Evolutionary conservation across 1,140 invertebrate genomes (phyloP), one percentile per base, ranked within the genome.

Genomic region (Tetramorium simillimum): DNA sequence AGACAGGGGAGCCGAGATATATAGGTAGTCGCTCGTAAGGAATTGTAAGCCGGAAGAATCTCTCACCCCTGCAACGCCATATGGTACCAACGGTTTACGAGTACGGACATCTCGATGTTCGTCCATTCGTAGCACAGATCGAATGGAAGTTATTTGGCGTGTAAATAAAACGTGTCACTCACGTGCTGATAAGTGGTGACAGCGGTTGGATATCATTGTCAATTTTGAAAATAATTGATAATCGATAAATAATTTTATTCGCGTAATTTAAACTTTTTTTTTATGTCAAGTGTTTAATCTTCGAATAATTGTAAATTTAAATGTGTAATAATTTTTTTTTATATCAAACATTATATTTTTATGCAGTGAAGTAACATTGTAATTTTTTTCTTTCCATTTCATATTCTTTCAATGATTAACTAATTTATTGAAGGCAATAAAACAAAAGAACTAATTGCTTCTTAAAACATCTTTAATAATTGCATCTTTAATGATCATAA

Each of bases 21-120:
- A 60, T 53, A 84, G 24, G 12, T 9, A 60, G 24, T 9, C 14
- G 69, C 28, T 75, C 53, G 53, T 73, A 84, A 51, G 67, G 21
- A 75, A 73, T 81, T 65, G 78, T 56, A 70, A 56, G 49, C 62
- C 67, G 67, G 28, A 84, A 62, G 53, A 84, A 73, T 73, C 40
- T 84, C 24, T 73, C 67, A 16, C 18, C 10, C 49, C 18, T 37
- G n/a, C 40, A 37, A 62, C 40, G 40, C 69, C 80, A 84, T 84
- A 84, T 84, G 69, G 80, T 62, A 51, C 53, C 24, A 60, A 84
- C 18, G 67, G 24, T 82, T 82, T 58, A 73, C 37, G 40, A 43
- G 69, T 21, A 18, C 24, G 7, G 37, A 60, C 43, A 73, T 73
- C 24, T 62, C 28, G 69, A 46, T n/a, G 18, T 70, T 51, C 21